These are phyloP conservation scores for Drosophila setosimentum DNA, from an alignment of 2,888 invertebrate species.

Conservation along the genomic window DNA sequence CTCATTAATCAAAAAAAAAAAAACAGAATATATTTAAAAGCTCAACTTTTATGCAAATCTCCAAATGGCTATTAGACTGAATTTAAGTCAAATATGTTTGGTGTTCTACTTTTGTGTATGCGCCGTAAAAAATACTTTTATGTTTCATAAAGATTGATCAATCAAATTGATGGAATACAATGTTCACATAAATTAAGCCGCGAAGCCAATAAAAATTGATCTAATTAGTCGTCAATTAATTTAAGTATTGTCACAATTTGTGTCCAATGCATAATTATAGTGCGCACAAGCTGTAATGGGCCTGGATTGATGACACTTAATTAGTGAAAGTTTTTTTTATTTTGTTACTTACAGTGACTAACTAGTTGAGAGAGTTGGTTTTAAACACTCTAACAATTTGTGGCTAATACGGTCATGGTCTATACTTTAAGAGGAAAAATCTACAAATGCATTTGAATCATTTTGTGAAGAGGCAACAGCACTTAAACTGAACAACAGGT, in stretches of 20 bases:
- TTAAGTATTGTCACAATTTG: slow-evolving; percentile 21
- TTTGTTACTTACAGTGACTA: not conserved
- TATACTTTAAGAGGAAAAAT: not conserved
- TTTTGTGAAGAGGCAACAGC: not conserved
- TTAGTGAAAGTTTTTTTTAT: slow-evolving; percentile 55
- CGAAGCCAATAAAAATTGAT: not conserved
- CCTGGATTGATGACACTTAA: slow-evolving; percentile 33
- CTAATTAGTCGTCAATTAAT: slow-evolving; percentile 16
- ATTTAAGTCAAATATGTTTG: not conserved
- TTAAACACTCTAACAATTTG: not conserved
- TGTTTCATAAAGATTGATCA: not conserved
- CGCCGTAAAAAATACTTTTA: not conserved
- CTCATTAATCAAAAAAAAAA: not conserved
- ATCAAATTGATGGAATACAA: not conserved
- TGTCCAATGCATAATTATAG: slow-evolving; percentile 22
- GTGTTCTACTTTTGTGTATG: not conserved
- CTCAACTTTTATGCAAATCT: not conserved
- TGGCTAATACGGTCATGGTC: slow-evolving; percentile 22
- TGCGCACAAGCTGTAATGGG: slow-evolving; percentile 26
- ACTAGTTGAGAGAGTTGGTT: slow-evolving; percentile 8
- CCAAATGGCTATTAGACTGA: not conserved
- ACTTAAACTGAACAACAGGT: slow-evolving; percentile 45
- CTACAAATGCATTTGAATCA: slow-evolving; percentile 45
- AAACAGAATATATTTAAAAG: not conserved
- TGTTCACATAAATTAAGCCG: not conserved